Conservation (phyloP, 2,113 vertebrate genomes). For the Nanorana parkeri region DNA sequence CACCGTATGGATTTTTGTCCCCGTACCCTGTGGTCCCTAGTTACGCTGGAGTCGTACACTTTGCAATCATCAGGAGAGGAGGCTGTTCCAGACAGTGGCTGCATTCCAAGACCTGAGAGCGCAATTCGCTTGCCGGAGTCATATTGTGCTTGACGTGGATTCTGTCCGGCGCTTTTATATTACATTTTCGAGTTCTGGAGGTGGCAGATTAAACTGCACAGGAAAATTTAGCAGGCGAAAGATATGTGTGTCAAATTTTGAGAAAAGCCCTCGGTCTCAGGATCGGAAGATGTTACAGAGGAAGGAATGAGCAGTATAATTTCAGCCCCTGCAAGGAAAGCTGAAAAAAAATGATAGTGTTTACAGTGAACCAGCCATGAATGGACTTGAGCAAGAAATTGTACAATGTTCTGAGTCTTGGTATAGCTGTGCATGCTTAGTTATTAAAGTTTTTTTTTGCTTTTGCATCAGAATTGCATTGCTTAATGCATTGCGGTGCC, state of each 20-base stretch:
- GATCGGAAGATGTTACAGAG: neutral
- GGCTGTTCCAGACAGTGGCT: conserved; percentile 33
- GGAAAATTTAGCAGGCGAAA: conserved; percentile 36
- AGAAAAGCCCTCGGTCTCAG: conserved; percentile 30
- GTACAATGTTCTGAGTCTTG: too few species aligned
- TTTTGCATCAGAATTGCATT: too few species aligned
- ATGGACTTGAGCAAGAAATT: too few species aligned
- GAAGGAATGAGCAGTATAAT: neutral
- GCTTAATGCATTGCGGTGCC: too few species aligned
- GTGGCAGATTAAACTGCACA: conserved; percentile 38
- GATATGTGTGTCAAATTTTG: conserved; percentile 20
- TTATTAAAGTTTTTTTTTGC: too few species aligned
- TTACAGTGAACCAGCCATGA: too few species aligned
- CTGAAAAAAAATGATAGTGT: too few species aligned
- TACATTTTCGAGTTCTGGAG: conserved; percentile 43
- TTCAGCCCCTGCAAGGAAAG: neutral
- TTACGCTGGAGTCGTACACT: too few species aligned
- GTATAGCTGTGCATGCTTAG: too few species aligned
- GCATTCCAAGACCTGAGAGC: conserved; percentile 37
- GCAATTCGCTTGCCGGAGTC: conserved; percentile 32
- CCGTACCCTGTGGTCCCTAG: too few species aligned
- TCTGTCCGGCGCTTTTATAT: conserved; percentile 43
- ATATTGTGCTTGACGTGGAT: conserved; percentile 38
- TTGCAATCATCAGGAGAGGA: too few species aligned
- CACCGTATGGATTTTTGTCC: too few species aligned